phyloP scores from a whole-genome alignment of 2,888 invertebrate genomes.

The Clepsis dumicolana region DNA sequence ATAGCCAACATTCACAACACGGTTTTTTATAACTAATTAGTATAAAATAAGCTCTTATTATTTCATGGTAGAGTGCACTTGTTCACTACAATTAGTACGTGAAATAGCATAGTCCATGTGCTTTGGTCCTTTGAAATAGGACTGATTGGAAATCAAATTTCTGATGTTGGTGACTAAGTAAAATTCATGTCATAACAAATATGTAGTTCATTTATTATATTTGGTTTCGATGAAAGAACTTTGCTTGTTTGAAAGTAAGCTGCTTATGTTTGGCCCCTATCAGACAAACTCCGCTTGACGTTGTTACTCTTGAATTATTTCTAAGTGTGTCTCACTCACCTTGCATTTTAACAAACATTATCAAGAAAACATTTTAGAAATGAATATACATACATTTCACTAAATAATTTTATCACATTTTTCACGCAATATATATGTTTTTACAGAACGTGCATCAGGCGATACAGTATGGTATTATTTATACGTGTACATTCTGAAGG shows the following conservation, averaged over 20 bases:
- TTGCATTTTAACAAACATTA: neutral
- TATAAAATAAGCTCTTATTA: slow-evolving; percentile 29
- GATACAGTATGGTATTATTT: slow-evolving; percentile 11
- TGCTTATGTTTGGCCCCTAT: slow-evolving; percentile 11
- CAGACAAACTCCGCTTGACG: slow-evolving; percentile 4
- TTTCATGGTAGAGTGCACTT: slow-evolving; percentile 21
- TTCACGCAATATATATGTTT: neutral
- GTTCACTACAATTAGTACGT: neutral
- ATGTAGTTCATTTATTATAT: neutral
- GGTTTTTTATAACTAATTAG: slow-evolving; percentile 28
- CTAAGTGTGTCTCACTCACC: neutral
- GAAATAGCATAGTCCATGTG: neutral
- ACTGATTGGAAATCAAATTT: neutral
- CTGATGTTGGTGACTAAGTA: neutral
- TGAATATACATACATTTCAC: neutral
- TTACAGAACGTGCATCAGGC: neutral
- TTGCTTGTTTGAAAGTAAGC: slow-evolving; percentile 9
- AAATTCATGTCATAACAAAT: neutral
- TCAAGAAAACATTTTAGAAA: neutral
- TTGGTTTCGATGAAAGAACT: slow-evolving; percentile 8
- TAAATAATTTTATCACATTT: too few species aligned
- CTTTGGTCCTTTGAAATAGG: neutral
- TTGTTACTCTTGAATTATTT: slow-evolving; percentile 2
- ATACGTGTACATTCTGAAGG: slow-evolving; percentile 56
- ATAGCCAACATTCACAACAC: neutral